These are phyloP conservation scores for Oplegnathus fasciatus DNA, from an alignment of 2,113 vertebrate species.

Conservation along the genomic window DNA sequence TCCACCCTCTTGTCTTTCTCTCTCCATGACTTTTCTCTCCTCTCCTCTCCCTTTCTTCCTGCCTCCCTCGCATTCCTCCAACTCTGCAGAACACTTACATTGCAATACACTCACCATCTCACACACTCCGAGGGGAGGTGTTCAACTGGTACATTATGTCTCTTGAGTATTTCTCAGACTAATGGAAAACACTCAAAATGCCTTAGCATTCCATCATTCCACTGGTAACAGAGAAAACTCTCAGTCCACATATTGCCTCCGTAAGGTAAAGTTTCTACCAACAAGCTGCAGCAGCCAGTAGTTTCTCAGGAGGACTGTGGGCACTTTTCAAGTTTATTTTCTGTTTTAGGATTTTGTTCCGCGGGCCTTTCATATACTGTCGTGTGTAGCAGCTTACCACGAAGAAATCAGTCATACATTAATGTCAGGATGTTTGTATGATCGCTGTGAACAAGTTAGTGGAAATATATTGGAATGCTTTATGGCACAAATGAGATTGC, in stretches of 20 bases:
- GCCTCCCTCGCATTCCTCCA: constrained; percentile 27
- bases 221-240: constrained; percentile 54
- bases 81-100: constrained; percentile 59
- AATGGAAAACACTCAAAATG: constrained; percentile 81
- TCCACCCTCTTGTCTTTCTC: constrained; percentile 35
- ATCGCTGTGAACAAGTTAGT: neutral
- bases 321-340: constrained; percentile 49
- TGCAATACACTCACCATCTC: constrained; percentile 57
- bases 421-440: neutral
- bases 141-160: constrained; percentile 77
- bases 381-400: neutral
- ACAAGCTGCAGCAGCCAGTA: constrained; percentile 37
- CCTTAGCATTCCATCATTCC: constrained; percentile 70
- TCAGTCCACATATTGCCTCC: constrained; percentile 60
- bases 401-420: neutral
- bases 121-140: constrained; percentile 68
- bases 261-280: constrained; percentile 62
- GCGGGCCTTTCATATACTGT: constrained; percentile 9
- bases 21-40: neutral
- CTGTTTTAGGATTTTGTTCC: constrained; percentile 9
- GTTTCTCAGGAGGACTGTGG: constrained; percentile 35
- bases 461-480: neutral
- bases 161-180: constrained; percentile 74
- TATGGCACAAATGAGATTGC: neutral
- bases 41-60: constrained; percentile 3